A percentile compares a stretch with the other conserved stretches of the same genome.
phyloP scores from a whole-genome alignment of 1,140 invertebrate genomes.

The Elymnias hypermnestra region DNA sequence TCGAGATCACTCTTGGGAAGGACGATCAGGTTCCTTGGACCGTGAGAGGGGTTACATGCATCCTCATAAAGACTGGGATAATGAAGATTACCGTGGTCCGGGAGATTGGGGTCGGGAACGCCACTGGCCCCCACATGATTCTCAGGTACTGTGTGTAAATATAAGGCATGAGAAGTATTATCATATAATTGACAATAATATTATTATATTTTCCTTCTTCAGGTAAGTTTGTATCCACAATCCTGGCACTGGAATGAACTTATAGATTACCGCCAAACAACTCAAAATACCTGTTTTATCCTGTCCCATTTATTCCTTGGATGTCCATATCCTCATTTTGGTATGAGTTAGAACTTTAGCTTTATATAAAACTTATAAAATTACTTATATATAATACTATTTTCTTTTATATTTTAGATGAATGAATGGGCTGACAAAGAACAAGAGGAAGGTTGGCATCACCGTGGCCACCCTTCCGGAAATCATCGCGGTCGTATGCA shows the following conservation, averaged over 20 bases:
- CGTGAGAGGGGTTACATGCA: conserved; percentile 70
- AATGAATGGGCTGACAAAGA: conserved; percentile 69
- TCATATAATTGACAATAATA: too few species aligned
- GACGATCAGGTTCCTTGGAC: conserved; percentile 65
- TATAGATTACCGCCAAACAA: conserved; percentile 60
- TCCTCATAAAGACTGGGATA: conserved; percentile 73
- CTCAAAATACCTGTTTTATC: conserved; percentile 51
- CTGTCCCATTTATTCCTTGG: conserved; percentile 71
- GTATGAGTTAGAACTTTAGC: conserved; percentile 41
- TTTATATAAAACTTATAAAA: conserved; percentile 6
- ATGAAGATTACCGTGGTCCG: conserved; percentile 63
- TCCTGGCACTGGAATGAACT: conserved; percentile 55
- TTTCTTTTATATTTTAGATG: conserved; percentile 49
- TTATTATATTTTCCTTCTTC: conserved; percentile 41
- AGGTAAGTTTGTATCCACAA: conserved; percentile 55
- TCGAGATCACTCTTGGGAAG: conserved; percentile 70
- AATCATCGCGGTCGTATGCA: conserved; percentile 56
- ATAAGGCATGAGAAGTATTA: not conserved
- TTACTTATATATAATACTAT: too few species aligned
- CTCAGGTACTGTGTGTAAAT: conserved; percentile 43
- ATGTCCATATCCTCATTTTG: conserved; percentile 65
- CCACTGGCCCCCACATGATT: conserved; percentile 68
- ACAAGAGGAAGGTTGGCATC: conserved; percentile 62
- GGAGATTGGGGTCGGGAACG: conserved; percentile 70
- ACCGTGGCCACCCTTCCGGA: conserved; percentile 51